Conservation (phyloP, 92 coral and sea anemone species). For the Blastomussa wellsi region DNA sequence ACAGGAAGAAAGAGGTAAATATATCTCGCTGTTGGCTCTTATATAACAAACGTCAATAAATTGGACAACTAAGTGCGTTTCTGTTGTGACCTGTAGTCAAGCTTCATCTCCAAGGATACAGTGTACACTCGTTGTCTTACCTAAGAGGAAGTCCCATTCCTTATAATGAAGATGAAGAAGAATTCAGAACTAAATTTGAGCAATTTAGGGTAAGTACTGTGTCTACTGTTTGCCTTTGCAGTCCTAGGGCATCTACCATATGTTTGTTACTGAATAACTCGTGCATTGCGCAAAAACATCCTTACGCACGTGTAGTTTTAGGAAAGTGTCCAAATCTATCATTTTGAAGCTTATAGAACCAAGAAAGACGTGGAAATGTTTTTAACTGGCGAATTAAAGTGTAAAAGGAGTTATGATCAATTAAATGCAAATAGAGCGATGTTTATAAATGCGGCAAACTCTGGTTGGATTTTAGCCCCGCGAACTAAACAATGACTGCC, state of each 20-base stretch:
- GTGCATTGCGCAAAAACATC: too few relatives aligned
- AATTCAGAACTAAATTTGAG: constrained; percentile 68
- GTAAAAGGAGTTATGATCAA: too few relatives aligned
- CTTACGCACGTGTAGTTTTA: too few relatives aligned
- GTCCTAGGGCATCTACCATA: neutral
- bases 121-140: constrained; percentile 76
- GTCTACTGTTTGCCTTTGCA: neutral
- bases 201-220: constrained; percentile 78
- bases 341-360: too few relatives aligned
- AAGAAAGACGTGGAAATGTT: too few relatives aligned
- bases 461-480: too few relatives aligned
- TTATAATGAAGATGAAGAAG: constrained; percentile 61
- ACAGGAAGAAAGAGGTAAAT: constrained; percentile 92
- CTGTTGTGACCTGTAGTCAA: constrained; percentile 55
- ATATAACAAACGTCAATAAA: neutral
- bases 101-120: constrained; percentile 90
- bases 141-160: constrained; percentile 70
- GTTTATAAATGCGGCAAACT: too few relatives aligned
- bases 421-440: too few relatives aligned
- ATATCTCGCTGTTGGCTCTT: neutral
- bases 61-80: neutral
- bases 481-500: too few relatives aligned
- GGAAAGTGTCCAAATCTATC: too few relatives aligned
- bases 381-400: too few relatives aligned
- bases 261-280: too few relatives aligned